Evolutionary conservation across 2,797 vertebrate genomes (phyloP), one percentile per base, ranked within the genome.

Genomic region (Taenioides sp.): DNA sequence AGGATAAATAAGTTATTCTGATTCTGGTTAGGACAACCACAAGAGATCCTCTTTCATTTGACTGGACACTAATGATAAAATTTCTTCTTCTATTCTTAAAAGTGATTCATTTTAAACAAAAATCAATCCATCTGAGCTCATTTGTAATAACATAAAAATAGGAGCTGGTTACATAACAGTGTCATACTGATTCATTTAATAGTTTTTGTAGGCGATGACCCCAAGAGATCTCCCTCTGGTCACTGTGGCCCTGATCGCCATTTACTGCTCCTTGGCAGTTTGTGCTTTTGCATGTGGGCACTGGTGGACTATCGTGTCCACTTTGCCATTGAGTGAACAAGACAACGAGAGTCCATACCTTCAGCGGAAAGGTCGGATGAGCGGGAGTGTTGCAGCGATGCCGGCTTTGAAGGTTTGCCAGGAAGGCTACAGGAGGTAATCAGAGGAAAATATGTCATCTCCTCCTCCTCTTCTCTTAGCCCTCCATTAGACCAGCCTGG

Each of bases 391-490:
- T 73, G 79, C 28, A 61, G 79, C 62, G 12, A 80, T 69, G 80
- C 72, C 31, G 79, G 82, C 84, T 92, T 92, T 90, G 84, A 87
- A 88, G 89, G 87, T 87, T 86, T 83, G 80, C 82, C 84, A 83
- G 84, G 66, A 73, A 89, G 87, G 84, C 86, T 86, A 80, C 86
- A 85, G 86, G 85, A 92, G 89, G 91, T 91, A 93, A 94, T 94
- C 92, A 92, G 84, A 90, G 86, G 84, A 90, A 92, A 93, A 92
- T 89, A 93, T 93, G 88, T 91, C 87, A 86, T 92, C 90, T 91
- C 86, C 85, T 87, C 85, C 83, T 89, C 87, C 80, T 90, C 92
- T 87, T 90, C 88, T 90, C 90, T 90, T 88, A 92, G 90, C 88
- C 90, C 88, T 91, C 92, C 90, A 94, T 93, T 92, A 94, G 87